A percentile compares a stretch with the other conserved stretches of the same genome.
These are phyloP conservation scores for Cathartes aura DNA, from an alignment of 2,113 vertebrate species.

Conservation along the genomic window DNA sequence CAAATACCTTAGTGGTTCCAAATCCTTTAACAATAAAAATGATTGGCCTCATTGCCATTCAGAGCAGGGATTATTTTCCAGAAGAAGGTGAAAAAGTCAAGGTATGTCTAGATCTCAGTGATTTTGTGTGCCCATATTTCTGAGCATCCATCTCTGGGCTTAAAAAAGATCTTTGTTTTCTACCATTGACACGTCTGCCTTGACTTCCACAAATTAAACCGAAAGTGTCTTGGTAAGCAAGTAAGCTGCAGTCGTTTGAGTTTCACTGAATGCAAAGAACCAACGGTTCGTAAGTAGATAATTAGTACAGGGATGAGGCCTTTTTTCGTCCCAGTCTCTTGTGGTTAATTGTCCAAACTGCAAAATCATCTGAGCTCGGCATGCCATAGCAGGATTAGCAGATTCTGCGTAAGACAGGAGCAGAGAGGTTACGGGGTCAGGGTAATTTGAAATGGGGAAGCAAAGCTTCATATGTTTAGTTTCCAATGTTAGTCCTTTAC, in stretches of 20 bases:
- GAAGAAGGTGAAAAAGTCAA: background rate
- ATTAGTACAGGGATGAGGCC: background rate
- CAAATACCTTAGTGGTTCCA: background rate
- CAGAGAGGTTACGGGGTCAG: background rate
- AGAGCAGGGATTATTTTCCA: background rate
- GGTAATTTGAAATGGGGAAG: background rate
- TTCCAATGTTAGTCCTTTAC: background rate
- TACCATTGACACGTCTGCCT: background rate
- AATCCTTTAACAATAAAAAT: background rate
- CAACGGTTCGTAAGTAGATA: rapidly evolving
- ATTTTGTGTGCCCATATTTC: background rate
- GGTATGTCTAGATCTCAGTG: background rate
- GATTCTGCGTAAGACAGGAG: background rate
- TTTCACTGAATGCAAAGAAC: background rate
- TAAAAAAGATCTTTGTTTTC: background rate
- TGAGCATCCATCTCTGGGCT: background rate
- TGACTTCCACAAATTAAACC: background rate
- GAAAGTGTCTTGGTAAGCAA: background rate
- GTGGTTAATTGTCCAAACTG: background rate
- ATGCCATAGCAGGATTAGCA: background rate
- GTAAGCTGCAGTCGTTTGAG: background rate
- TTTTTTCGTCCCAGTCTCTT: background rate
- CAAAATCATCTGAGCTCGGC: background rate
- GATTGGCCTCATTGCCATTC: background rate
- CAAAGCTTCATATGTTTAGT: background rate